Evolutionary conservation across 2,113 vertebrate species (phyloP), one percentile per base, ranked within the genome.

Genomic region (Cottus gobio): DNA sequence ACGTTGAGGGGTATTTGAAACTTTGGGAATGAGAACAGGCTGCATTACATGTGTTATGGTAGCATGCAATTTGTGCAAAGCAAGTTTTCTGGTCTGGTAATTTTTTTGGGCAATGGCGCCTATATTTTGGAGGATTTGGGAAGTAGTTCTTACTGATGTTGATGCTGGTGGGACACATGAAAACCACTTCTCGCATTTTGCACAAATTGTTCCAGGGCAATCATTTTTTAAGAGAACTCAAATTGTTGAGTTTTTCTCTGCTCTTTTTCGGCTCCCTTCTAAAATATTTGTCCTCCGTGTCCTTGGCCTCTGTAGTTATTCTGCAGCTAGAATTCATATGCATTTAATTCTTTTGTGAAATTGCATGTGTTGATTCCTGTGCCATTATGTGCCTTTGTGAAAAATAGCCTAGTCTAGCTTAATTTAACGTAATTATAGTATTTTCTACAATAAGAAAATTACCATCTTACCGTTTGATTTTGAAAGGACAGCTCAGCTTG

Each of bases 381-480:
- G 15, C 42, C 42, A 16, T 44, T 3, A 16, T 44, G 18, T 0
- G 46, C 18, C 18, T 22, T 22, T 4, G 18, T 50, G 46, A 50
- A 50, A 50, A 8, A 36, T 22, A 36, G 7, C 58, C 10, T 36
- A 20, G 46, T 22, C 7, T 6, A 37, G n/a, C 15, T 26, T 28
- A 57, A 28, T 12, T 50, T 46, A 46, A 46, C 13, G 3, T 46
- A 48, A 52, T 3, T 22, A 4, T 8, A 31, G 34, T 57, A 15
- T n/a, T 65, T 67, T 20, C 15, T 3, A 42, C 7, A 54, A 39
- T 2, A 71, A 69, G 2, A 50, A 57, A 28, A 31, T 57, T 7
- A 16, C 4, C 3, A 9, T 50, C 85, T 83, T 81, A 93, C 94
- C 77, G 3, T 48, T 30, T 74, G 57, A 31, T 66, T 62, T n/a